Evolutionary conservation across 1,140 invertebrate genomes (phyloP), one percentile per base, ranked within the genome.

Genomic region (Ceratina japonica): DNA sequence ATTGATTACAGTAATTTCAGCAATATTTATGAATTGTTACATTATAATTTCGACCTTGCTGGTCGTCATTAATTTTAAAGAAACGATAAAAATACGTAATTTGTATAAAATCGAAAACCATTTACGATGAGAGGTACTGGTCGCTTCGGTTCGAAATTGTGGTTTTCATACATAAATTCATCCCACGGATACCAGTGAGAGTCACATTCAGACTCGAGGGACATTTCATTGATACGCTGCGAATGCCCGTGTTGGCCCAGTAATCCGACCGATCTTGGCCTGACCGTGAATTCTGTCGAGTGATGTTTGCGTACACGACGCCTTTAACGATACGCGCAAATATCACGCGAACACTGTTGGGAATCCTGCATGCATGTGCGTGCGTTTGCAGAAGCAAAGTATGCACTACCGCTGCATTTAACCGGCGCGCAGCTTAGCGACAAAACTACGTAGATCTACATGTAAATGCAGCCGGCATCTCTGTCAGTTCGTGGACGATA

Each of bases 261-360:
- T 31, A 3, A 54, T 70, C 54, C n/a, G 12, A 71, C 15, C 52
- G 69, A 71, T 58, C 69, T 71, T 71, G 27, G 31, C 69, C 20
- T 54, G 69, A 59, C 69, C 69, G 69, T 71, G 69, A 71, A 71
- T 71, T 13, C 31, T 37, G 37, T 27, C 27, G 52, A 1, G 2
- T 58, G 52, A 58, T n/a, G 31, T 58, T 44, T 70, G 5, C 7
- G n/a, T 31, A 22, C 8, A 22, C 16, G 18, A 44, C 37, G 37
- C 37, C n/a, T 37, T 70, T 10, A 70, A 31, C 51, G 51, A 54
- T 70, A 56, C 18, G 51, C 24, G 24, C 24, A 70, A 70, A 27
- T 20, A 31, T 16, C 51, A 18, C n/a, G 54, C 12, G 27, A 71
- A 27, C 5, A 10, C 5, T 44, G 37, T 7, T n/a, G 20, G 22